Base-by-base conservation (phyloP, 2,888 invertebrate species). In the Archips xylosteana region DNA sequence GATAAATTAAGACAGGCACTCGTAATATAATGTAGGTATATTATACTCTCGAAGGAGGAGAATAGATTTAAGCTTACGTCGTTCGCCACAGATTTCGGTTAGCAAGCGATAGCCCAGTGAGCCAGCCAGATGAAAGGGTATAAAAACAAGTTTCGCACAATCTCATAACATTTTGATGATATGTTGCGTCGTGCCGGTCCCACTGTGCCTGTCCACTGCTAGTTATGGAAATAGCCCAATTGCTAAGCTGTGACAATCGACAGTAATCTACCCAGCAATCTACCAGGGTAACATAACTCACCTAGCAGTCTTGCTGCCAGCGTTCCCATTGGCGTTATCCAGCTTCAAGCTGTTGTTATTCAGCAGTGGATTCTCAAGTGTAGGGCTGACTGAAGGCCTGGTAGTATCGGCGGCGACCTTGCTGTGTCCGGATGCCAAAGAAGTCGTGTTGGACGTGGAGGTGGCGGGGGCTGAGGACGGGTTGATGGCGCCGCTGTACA, bases 281-380 rank as follows among this genome's bases (percentile, higher is more conserved):
- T 61, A 69, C 60, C 49, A 69, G 36, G n/a, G 6, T 39, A 62
- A 5, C 54, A 68, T 59, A 70, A 74, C 82, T 82, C 69, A 92
- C 94, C 92, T 92, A 75, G 92, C 91, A 77, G 89, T 87, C 85
- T 95, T 94, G 83, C 94, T 95, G 51, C 95, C 94, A 79, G 94
- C 82, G 3, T 86, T 92, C 2, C 94, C 93, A 76, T 94, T 94
- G 70, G 93, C 92, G 78, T 95, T 95, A 77, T 94, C 94, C 67
- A 92, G 78, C 81, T 94, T 94, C 78, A 94, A 81, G 73, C 85
- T 91, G 76, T 94, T 95, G 71, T 94, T 94, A 76, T 94, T 94
- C 75, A 93, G 82, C 78, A 92, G 80, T 1, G 91, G 76, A 71
- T 86, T 92, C 76, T 92, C 93, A 79, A 92, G 81, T 1, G 89